Evolutionary conservation across 2,888 invertebrate species (phyloP), one percentile per base, ranked within the genome.

Genomic region (Rotaria sp.): DNA sequence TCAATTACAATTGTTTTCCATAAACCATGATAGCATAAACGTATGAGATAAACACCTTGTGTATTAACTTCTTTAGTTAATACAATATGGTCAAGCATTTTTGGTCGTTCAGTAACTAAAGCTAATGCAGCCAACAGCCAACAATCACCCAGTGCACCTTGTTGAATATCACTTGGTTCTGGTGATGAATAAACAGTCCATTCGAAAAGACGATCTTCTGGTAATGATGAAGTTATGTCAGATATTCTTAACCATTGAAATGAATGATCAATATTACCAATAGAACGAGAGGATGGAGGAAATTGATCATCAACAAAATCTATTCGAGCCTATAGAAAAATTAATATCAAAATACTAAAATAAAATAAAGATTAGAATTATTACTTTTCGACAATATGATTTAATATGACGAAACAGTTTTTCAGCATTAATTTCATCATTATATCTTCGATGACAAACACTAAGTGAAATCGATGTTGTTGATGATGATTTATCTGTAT

Each of bases 1-100:
- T 99, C 98, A 0, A 99, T 95, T 26, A 97, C 93, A 50, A 98
- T 95, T 0, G 96, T 96, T 75, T 94, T 95, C 98, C 98, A 98
- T 88, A 95, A 94, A 7, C 99, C 99, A 90, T 99, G 97, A 91
- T 97, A 96, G 91, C 97, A 99, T 87, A 99, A 93, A 15, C 91
- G 88, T n/a, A 91, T 90, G 88, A 92, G 92, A 89, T 93, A 93
- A 18, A 92, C 92, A 10, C 93, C 93, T 57, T 87, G 75, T 38
- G 48, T 45, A 67, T 85, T 85, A 18, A 85, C 30, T 21, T 52
- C 59, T 85, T 85, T 85, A 41, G 85, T 87, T 48, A 87, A 80
- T 26, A 87, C 41, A 26, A 87, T 85, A 67, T 75, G 52, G 74
- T 57, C 38, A 26, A 86, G 55, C 35, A 86, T 67, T 35, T 86